These are phyloP conservation scores for Mastacembelus armatus DNA, from an alignment of 2,797 vertebrate species.

Conservation along the genomic window DNA sequence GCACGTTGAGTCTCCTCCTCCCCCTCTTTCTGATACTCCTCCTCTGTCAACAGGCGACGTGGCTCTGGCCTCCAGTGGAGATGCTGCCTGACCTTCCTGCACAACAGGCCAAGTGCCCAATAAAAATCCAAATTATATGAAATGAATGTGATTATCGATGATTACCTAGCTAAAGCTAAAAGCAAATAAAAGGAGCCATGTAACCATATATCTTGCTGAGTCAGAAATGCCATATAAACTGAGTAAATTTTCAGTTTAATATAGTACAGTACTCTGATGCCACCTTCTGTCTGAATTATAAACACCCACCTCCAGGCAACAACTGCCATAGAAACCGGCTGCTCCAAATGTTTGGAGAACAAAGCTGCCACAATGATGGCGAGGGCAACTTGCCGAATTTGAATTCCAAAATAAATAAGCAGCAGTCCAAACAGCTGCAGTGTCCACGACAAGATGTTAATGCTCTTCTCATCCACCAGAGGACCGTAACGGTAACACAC, in stretches of 20 bases:
- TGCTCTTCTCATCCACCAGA: slow-evolving; percentile 90
- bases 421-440: slow-evolving; percentile 93
- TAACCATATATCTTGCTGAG: no score
- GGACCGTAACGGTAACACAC: slow-evolving; percentile 96
- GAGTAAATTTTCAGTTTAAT: neutral
- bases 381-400: slow-evolving; percentile 90
- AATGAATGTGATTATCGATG: neutral
- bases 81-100: slow-evolving; percentile 82
- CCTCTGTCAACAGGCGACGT: slow-evolving; percentile 90
- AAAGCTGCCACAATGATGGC: slow-evolving; percentile 85
- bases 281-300: slow-evolving; percentile 50
- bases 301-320: slow-evolving; percentile 73
- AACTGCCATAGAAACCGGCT: slow-evolving; percentile 79
- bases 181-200: no score
- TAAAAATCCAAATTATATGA: neutral
- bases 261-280: slow-evolving; percentile 25
- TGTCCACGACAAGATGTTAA: slow-evolving; percentile 94
- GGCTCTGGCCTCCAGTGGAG: slow-evolving; percentile 80
- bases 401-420: slow-evolving; percentile 90
- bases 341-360: slow-evolving; percentile 91
- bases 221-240: neutral
- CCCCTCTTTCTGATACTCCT: slow-evolving; percentile 90
- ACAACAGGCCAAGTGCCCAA: neutral
- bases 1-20: slow-evolving; percentile 91
- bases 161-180: no score